Evolutionary conservation across 1,140 invertebrate species (phyloP), one percentile per base, ranked within the genome.

Genomic region (Lepidurus apus): DNA sequence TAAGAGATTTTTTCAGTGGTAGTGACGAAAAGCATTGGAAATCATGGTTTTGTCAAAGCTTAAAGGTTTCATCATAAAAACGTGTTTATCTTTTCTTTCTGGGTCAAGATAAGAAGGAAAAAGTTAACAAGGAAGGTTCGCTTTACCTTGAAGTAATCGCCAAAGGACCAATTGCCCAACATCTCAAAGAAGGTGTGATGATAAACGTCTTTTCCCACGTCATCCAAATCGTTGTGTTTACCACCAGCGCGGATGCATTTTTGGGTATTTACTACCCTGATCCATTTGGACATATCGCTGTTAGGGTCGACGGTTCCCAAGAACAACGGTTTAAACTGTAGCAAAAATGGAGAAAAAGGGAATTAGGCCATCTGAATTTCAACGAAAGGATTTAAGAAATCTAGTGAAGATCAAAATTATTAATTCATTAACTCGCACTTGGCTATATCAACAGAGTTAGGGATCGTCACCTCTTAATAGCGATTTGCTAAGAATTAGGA

Each of bases 131-230:
- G 21, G 44, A 77, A n/a, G 9, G 7, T 26, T 9, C 42, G 21
- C 82, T 74, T 82, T 83, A 92, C 91, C 87, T 99, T 99, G 86
- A 99, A 99, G 86, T 99, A 99, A 87, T 99, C 97, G 43, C 98
- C 97, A 89, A 99, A 99, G 7, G 97, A 99, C 98, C 98, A 99
- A 85, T 99, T 99, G 26, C 98, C 98, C 88, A 99, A 89, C 98
- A 99, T 99, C 88, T 99, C 98, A 88, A 99, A 99, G 86, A 99
- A 99, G 1, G 98, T 99, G 83, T 99, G 98, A 89, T 99, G 98
- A 83, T 99, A 99, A 1, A 98, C 96, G 89, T 99, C 98, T 88
- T 99, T 99, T 42, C 98, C 98, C 53, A 99, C 98, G 90, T 99
- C 97, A 87, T 99, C 98, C 77, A 99, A 87, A 87, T 99, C 98